Base-by-base conservation (phyloP, 2,797 vertebrate genomes). In the Menidia menidia region DNA sequence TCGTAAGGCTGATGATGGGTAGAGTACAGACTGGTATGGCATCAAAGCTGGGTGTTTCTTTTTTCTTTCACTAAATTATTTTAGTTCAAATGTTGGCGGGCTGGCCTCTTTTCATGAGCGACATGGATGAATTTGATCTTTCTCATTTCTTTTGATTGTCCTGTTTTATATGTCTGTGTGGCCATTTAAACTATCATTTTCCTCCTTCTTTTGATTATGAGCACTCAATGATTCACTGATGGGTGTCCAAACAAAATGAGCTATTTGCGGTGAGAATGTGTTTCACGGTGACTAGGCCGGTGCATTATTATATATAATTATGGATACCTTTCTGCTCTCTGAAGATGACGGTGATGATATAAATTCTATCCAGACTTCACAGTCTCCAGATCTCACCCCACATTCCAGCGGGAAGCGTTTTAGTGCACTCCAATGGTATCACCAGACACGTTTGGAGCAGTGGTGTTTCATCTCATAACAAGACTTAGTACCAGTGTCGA, bases 1-100 rank as follows among this genome's bases (percentile, higher is more conserved):
- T 33, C 58, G 33, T 11, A 55, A 9, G 68, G 72, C 30, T 18
- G 30, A 12, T 62, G 71, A 59, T 62, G 15, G 48, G 45, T 53
- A 47, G 54, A 68, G 43, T 39, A 45, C 25, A 25, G 25, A 25
- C 32, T 14, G 12, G 25, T 60, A 48, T 64, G 25, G 16, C 19
- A 8, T 39, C 45, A 16, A 47, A 47, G 42, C 14, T 16, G 16
- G 14, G 8, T 53, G 10, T 45, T 71, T 71, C n/a, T 53, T 8
- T 13, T 64, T 33, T n/a, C 31, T 19, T 51, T 7, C 2, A 39
- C 25, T 15, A 9, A 10, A 15, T 19, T 56, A 0, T 60, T 9
- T 2, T n/a, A 30, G 15, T 33, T 18, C 2, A 11, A 35, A 16
- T 19, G 41, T 19, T 52, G 25, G 25, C 25, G 35, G 35, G 35